phyloP scores from a whole-genome alignment of 2,888 invertebrate species.

The Phytoseiulus persimilis region DNA sequence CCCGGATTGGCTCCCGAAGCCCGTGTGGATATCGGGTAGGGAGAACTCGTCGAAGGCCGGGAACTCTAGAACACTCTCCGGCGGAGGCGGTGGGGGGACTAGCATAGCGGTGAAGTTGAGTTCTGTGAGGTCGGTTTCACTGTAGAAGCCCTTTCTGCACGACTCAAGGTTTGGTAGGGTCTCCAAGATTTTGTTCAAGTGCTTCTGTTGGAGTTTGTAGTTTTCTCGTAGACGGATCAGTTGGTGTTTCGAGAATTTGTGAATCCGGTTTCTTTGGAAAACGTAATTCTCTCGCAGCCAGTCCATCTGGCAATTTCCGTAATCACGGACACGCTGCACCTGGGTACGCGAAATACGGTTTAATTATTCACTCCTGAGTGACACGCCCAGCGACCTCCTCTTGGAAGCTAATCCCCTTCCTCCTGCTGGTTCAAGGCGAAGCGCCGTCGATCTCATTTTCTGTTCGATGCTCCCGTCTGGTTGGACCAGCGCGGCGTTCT shows the following conservation, averaged over 20 bases:
- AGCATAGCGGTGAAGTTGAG: conserved; percentile 32
- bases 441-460: too few relatives aligned
- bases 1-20: conserved; percentile 25
- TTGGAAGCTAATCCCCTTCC: too few relatives aligned
- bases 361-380: neutral
- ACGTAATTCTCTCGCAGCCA: conserved; percentile 92
- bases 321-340: conserved; percentile 82
- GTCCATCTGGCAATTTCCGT: conserved; percentile 79
- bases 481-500: too few relatives aligned
- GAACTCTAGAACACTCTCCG: conserved; percentile 31
- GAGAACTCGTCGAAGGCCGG: conserved; percentile 27
- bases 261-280: conserved; percentile 83
- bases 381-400: neutral
- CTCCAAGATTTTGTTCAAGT: conserved; percentile 83
- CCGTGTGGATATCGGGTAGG: conserved; percentile 11
- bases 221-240: conserved; percentile 77
- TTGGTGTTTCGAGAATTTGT: conserved; percentile 88
- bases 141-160: conserved; percentile 60
- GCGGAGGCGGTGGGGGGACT: conserved; percentile 22
- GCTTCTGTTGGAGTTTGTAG: conserved; percentile 90
- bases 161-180: conserved; percentile 85
- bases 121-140: conserved; percentile 28
- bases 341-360: conserved; percentile 51
- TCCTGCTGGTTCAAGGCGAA: too few relatives aligned
- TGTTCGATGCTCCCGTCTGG: too few relatives aligned